A percentile compares a stretch with the other conserved stretches of the same genome.
These are phyloP conservation scores for Trichopoda pennipes DNA, from an alignment of 2,888 invertebrate genomes.

Conservation along the genomic window DNA sequence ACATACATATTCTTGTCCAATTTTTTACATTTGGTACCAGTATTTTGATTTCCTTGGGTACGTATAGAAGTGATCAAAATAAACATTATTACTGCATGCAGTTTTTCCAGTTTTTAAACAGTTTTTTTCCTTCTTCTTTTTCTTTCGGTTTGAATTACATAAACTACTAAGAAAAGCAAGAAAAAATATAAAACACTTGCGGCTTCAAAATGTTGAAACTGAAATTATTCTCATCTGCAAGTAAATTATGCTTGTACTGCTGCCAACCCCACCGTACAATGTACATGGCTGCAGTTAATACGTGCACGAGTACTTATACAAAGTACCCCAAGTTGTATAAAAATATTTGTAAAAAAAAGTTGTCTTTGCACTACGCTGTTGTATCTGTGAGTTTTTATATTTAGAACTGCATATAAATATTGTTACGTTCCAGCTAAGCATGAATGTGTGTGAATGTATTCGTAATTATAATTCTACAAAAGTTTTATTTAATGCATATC, in stretches of 20 bases:
- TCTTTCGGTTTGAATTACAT: too few relatives aligned
- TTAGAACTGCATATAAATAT: conserved; percentile 13
- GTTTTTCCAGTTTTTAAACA: conserved; percentile 64
- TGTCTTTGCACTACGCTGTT: conserved; percentile 1
- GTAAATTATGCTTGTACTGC: conserved; percentile 17
- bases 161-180: conserved; percentile 31
- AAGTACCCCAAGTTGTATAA: neutral
- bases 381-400: conserved; percentile 21
- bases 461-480: too few relatives aligned
- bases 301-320: neutral
- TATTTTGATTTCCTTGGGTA: conserved; percentile 38
- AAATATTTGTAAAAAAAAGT: neutral
- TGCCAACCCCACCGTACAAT: conserved; percentile 6
- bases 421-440: neutral
- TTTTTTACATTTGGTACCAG: conserved; percentile 31
- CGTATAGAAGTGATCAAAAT: conserved; percentile 11
- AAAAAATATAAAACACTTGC: conserved; percentile 68
- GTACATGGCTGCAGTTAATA: conserved; percentile 1
- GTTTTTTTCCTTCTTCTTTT: conserved; percentile 26
- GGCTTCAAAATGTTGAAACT: conserved; percentile 69
- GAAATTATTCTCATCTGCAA: conserved; percentile 67
- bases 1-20: conserved; percentile 38
- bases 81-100: conserved; percentile 46
- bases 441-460: too few relatives aligned
- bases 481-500: too few relatives aligned